These are phyloP conservation scores for Melopsittacus undulatus DNA, from an alignment of 2,797 vertebrate species.

Conservation along the genomic window DNA sequence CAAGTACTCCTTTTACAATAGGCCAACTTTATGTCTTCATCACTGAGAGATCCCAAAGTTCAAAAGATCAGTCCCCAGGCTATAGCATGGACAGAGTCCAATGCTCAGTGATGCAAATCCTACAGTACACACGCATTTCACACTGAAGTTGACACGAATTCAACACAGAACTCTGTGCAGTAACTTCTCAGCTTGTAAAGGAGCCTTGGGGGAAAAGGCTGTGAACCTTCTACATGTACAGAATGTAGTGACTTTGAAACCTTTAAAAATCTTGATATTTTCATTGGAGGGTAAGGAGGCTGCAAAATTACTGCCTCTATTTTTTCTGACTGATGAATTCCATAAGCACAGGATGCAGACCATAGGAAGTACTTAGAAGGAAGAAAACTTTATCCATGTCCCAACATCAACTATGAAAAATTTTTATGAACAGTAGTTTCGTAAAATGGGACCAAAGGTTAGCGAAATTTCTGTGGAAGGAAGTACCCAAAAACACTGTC, in stretches of 20 bases:
- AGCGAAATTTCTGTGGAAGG: not conserved
- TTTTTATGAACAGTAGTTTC: not conserved
- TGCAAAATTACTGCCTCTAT: not conserved
- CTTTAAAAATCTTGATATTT: not conserved
- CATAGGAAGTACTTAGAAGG: not conserved
- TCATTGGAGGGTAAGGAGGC: accelerated
- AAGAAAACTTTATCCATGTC: not conserved
- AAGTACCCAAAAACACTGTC: not conserved
- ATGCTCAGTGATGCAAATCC: not conserved
- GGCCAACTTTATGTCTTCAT: not conserved
- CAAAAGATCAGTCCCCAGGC: not conserved
- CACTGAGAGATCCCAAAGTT: not conserved
- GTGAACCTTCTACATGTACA: not conserved
- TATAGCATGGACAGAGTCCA: not conserved
- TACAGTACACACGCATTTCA: not conserved
- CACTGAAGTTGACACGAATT: not conserved
- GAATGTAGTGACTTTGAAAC: not conserved
- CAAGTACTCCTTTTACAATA: not conserved
- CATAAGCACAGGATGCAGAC: not conserved
- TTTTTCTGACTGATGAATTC: not conserved
- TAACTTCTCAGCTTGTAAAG: not conserved
- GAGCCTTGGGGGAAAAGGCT: not conserved
- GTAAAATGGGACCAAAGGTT: not conserved
- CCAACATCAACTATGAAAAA: not conserved
- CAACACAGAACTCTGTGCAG: not conserved